Base-by-base conservation (phyloP, 2,888 invertebrate genomes). In the Ophioninae sp. region DNA sequence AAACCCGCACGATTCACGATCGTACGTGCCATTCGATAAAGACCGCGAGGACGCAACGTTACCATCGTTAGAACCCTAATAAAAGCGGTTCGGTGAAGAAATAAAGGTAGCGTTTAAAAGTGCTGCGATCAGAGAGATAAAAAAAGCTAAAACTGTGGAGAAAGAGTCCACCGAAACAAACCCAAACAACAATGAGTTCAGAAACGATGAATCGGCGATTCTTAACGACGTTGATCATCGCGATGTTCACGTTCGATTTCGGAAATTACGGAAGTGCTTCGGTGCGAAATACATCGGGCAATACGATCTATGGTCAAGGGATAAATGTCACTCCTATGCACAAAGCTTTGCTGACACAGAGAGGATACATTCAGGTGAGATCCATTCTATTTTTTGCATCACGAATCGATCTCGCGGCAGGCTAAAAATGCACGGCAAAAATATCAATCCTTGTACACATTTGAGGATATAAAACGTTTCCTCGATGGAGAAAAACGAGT, bases 301-400 rank as follows among this genome's bases (percentile, higher is more conserved):
- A 41, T n/a, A 37, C 51, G 0, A 23, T 79, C 63, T 58, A 37
- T 5, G 17, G 44, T 22, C 17, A 23, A 17, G 71, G 64, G 41
- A 82, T 73, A 72, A 79, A 79, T 56, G 41, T 77, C 10, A 90
- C 91, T 6, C 90, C 91, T 0, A 94, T 95, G 82, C 95, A 95
- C 87, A 95, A 95, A 93, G 94, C 95, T 30, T 92, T 94, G 17
- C 91, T 96, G n/a, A 95, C 95, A 0, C 96, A 96, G 90, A 95
- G 94, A 89, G 96, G 96, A 88, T 96, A 95, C 88, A 95, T 96
- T 69, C 96, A 96, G 95, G 96, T 96, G 91, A 77, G 69, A 80
- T 78, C 72, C 51, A 17, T 23, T 6, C n/a, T 9, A 61, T 58
- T 76, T 76, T 67, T 39, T 6, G 61, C 61, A 22, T 37, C 13